Evolutionary conservation across 2,113 vertebrate genomes (phyloP).

Genomic region (Oenanthe melanoleuca): DNA sequence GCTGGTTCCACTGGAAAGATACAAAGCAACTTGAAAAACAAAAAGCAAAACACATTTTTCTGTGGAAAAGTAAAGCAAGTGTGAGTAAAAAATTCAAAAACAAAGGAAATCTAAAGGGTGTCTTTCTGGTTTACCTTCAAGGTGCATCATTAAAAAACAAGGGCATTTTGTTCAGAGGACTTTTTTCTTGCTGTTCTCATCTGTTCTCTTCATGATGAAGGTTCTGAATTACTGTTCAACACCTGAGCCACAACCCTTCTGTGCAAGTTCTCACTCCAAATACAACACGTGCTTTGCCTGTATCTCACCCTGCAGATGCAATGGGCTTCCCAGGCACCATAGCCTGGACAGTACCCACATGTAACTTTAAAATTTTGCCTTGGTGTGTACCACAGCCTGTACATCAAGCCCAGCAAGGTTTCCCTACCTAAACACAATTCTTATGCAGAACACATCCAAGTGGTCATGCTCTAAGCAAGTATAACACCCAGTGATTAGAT

Average conservation of each 20-base stretch:
- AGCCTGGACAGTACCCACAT: accelerated
- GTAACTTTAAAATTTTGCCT: neutral
- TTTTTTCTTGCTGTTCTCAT: neutral
- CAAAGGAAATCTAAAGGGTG: neutral
- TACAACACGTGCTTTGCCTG: neutral
- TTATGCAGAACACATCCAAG: accelerated
- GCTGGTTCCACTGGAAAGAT: neutral
- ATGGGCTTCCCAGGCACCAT: neutral
- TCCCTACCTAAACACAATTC: neutral
- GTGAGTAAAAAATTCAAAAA: neutral
- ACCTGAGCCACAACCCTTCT: neutral
- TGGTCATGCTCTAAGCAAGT: neutral
- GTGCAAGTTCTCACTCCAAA: neutral
- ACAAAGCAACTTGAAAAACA: neutral
- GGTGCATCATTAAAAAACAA: neutral
- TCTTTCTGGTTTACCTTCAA: neutral
- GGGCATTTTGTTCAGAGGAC: neutral
- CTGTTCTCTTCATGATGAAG: neutral
- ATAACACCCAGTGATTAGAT: neutral
- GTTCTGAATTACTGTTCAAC: neutral
- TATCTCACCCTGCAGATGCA: neutral
- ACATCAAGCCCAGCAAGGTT: neutral
- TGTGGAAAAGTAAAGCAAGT: neutral
- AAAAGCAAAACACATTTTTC: neutral
- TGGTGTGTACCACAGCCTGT: neutral